Conservation (phyloP, 2,797 vertebrate genomes). For the Cossypha polioptera region DNA sequence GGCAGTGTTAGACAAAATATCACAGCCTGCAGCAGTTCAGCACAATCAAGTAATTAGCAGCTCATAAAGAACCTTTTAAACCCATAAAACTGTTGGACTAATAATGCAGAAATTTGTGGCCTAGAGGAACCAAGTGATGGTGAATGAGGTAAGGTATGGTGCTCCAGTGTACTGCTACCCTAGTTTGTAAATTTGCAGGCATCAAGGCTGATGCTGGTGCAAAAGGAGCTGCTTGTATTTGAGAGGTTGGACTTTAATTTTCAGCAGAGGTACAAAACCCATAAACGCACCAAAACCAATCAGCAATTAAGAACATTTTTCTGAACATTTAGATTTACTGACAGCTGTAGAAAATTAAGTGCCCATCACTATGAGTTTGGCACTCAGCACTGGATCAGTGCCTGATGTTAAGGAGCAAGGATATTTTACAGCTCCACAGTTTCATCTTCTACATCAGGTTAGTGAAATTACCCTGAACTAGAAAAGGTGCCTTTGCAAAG, state of each 20-base stretch:
- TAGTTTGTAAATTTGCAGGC: neutral
- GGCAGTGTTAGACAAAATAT: neutral
- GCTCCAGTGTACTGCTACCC: neutral
- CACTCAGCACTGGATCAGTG: neutral
- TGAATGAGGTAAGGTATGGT: neutral
- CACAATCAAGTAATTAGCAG: neutral
- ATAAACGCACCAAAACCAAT: neutral
- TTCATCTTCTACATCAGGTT: neutral
- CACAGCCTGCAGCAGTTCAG: neutral
- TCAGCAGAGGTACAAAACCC: neutral
- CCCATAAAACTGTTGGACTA: neutral
- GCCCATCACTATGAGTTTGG: neutral
- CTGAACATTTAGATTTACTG: conserved; percentile 1
- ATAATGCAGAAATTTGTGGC: neutral
- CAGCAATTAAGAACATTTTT: neutral
- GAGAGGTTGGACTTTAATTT: neutral
- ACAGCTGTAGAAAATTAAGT: neutral
- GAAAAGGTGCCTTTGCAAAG: neutral
- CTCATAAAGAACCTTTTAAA: neutral
- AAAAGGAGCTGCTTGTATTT: neutral
- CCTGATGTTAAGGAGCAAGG: neutral
- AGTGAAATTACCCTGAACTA: neutral
- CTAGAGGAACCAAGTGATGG: neutral
- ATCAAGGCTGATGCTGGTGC: neutral
- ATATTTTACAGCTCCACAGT: neutral